These are phyloP conservation scores for Leuctra nigra DNA, from an alignment of 2,888 invertebrate species.

Conservation along the genomic window DNA sequence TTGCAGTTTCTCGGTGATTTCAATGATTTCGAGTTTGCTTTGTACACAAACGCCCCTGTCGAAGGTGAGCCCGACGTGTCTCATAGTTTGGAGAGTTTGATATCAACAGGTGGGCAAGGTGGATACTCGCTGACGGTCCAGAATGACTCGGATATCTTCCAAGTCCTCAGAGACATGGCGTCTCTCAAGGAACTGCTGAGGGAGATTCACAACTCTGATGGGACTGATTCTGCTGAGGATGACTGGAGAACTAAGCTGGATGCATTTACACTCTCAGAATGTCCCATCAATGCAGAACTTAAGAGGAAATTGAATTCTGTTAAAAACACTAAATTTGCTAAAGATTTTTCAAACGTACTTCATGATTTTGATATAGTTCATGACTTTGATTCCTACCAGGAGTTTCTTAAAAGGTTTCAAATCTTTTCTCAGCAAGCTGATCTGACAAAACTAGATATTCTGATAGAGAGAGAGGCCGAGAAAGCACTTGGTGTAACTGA, in stretches of 20 bases:
- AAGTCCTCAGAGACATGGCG: neutral
- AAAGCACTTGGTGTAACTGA: neutral
- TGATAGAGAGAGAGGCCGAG: neutral
- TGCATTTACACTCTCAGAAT: neutral
- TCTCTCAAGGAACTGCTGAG: neutral
- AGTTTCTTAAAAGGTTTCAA: neutral
- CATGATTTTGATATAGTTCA: neutral
- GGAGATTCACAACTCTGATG: neutral
- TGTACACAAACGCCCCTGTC: neutral
- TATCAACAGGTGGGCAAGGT: neutral
- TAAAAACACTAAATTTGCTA: neutral
- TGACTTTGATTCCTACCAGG: neutral
- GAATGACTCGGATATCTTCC: neutral
- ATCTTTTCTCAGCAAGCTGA: neutral
- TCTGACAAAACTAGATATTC: neutral
- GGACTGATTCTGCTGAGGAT: too few relatives aligned
- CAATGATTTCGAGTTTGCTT: neutral
- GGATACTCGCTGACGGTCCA: neutral
- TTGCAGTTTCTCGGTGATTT: neutral
- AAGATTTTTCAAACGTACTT: neutral
- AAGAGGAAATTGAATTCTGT: neutral
- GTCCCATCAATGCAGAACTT: neutral
- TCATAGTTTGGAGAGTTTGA: neutral
- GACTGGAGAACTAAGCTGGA: too few relatives aligned
- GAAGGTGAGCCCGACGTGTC: neutral